A percentile compares a stretch with the other conserved stretches of the same genome.
Conservation (phyloP, 2,113 vertebrate genomes). For the Aphyosemion australe region DNA sequence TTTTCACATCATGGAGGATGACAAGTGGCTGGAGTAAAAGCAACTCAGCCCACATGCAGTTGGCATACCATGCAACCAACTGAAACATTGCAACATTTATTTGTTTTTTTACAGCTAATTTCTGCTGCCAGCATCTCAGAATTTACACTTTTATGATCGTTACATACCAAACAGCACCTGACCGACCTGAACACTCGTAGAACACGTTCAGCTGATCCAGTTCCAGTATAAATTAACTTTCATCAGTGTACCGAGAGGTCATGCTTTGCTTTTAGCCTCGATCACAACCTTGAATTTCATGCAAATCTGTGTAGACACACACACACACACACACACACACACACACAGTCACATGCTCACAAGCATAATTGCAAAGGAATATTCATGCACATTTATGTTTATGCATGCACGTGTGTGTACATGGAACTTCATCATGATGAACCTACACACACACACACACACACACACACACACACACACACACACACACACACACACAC, state of each 20-base stretch:
- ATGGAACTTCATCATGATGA: too few relatives aligned
- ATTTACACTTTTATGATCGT: background rate
- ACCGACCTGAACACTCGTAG: too few relatives aligned
- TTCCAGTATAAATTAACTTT: background rate
- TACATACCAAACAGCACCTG: too few relatives aligned
- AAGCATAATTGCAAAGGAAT: too few relatives aligned
- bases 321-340: background rate
- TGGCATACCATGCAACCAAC: slow-evolving; percentile 4
- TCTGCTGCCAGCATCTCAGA: background rate
- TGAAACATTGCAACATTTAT: slow-evolving; percentile 17
- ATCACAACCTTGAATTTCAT: background rate
- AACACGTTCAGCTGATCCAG: too few relatives aligned
- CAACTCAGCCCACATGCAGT: slow-evolving; percentile 13
- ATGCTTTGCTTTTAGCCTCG: background rate
- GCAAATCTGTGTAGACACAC: background rate
- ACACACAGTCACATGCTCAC: background rate
- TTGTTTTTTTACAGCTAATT: background rate
- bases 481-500: too few relatives aligned
- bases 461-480: too few relatives aligned
- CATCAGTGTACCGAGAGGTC: background rate
- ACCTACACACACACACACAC: too few relatives aligned
- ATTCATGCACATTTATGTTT: too few relatives aligned
- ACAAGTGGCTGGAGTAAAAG: slow-evolving; percentile 45
- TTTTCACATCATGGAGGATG: slow-evolving; percentile 59
- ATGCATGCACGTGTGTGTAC: too few relatives aligned